Conservation (phyloP, 2,797 vertebrate species). For the Pipistrellus kuhlii region DNA sequence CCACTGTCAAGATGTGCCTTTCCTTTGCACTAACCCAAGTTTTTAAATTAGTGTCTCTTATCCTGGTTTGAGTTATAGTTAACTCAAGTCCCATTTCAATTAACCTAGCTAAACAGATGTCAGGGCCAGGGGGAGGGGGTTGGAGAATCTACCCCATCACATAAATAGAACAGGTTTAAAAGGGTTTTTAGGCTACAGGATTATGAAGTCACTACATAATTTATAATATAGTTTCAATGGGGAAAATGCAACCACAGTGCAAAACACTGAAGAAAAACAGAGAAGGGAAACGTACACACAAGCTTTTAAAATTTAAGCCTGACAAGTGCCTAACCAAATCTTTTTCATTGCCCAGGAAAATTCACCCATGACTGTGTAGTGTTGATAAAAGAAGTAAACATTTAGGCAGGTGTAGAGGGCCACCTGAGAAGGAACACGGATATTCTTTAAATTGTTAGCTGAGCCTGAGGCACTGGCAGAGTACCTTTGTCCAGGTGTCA, state of each 20-base stretch:
- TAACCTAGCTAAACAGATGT: slow-evolving; percentile 58
- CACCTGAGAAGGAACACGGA: too few species aligned
- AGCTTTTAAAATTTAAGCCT: slow-evolving; percentile 69
- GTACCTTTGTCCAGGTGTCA: too few species aligned
- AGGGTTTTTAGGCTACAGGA: slow-evolving; percentile 51
- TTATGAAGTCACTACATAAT: slow-evolving; percentile 64
- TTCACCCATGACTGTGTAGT: background rate
- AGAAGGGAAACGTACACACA: slow-evolving; percentile 52
- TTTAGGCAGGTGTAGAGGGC: background rate
- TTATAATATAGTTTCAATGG: slow-evolving; percentile 63
- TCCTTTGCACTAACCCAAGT: background rate
- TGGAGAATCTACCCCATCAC: background rate
- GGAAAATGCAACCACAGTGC: slow-evolving; percentile 51
- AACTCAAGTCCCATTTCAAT: background rate
- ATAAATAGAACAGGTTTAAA: slow-evolving; percentile 58
- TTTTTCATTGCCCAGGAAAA: slow-evolving; percentile 50
- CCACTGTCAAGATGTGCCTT: background rate
- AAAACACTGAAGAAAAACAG: background rate
- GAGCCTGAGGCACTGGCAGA: too few species aligned
- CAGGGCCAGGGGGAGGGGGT: background rate
- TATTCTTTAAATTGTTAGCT: too few species aligned
- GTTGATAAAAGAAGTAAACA: background rate
- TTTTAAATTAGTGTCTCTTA: background rate
- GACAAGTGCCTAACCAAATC: slow-evolving; percentile 22
- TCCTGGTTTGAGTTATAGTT: background rate